phyloP scores from a whole-genome alignment of 2,888 invertebrate species.

The Busseola fusca region DNA sequence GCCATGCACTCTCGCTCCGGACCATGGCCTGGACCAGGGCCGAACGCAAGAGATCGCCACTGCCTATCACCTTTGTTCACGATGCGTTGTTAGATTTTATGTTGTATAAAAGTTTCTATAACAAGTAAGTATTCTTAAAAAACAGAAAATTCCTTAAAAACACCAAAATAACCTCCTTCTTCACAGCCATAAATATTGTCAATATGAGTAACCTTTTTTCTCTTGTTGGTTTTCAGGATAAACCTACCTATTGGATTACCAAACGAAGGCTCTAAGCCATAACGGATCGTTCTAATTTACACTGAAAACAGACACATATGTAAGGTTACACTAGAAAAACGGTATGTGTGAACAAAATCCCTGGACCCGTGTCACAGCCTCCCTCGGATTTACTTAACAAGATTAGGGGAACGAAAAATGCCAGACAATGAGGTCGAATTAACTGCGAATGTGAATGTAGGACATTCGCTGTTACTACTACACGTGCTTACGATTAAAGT shows the following conservation, averaged over 20 bases:
- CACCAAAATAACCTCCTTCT: not conserved
- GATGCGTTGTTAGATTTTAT: not conserved
- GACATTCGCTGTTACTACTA: constrained; percentile 50
- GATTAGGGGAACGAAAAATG: constrained; percentile 83
- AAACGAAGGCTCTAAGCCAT: constrained; percentile 10
- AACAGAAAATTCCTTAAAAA: not conserved
- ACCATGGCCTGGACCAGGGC: no score
- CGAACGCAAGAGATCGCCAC: no score
- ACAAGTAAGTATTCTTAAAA: not conserved
- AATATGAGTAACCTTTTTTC: not conserved
- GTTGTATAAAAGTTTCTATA: not conserved
- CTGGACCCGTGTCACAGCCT: constrained; percentile 76
- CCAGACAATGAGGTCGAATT: constrained; percentile 80
- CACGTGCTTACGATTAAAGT: constrained; percentile 14
- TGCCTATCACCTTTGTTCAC: no score
- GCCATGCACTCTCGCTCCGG: no score
- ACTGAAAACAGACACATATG: constrained; percentile 25
- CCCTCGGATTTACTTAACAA: constrained; percentile 83
- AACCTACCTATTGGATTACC: constrained; percentile 11
- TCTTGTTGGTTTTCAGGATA: not conserved
- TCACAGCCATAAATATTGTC: not conserved
- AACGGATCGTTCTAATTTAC: constrained; percentile 47
- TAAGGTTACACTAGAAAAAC: constrained; percentile 57
- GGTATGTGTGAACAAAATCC: constrained; percentile 71
- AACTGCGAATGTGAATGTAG: constrained; percentile 71